Conservation (phyloP, 2,113 vertebrate genomes). For the Ornithorhynchus anatinus region DNA sequence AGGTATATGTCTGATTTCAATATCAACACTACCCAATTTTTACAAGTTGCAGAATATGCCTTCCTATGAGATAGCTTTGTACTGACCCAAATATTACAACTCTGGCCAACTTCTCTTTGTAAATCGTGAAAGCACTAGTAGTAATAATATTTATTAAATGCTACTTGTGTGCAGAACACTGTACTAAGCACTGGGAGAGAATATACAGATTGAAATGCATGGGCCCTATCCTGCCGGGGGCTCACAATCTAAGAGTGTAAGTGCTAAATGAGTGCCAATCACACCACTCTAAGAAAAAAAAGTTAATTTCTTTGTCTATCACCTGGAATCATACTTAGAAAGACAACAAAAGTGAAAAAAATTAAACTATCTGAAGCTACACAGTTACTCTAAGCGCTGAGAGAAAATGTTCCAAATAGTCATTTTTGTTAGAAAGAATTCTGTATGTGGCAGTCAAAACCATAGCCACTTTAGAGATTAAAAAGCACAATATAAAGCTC, state of each 20-base stretch:
- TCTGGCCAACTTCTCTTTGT: no score
- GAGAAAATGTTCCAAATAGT: no score
- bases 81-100: no score
- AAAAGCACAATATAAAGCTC: neutral
- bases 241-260: no score
- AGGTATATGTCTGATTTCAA: no score
- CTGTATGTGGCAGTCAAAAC: neutral
- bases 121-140: no score
- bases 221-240: no score
- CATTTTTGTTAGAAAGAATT: neutral
- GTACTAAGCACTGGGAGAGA: no score
- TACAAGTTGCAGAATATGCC: neutral
- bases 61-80: conserved; percentile 7
- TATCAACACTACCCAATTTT: no score
- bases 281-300: neutral
- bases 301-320: neutral
- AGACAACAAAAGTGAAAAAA: neutral
- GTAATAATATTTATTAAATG: no score
- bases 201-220: no score
- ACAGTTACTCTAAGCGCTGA: neutral
- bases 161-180: no score
- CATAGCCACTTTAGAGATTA: neutral
- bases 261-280: neutral
- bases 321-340: neutral
- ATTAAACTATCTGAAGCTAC: conserved; percentile 2